phyloP scores from a whole-genome alignment of 2,888 invertebrate species.

The Halocaridina rubra region DNA sequence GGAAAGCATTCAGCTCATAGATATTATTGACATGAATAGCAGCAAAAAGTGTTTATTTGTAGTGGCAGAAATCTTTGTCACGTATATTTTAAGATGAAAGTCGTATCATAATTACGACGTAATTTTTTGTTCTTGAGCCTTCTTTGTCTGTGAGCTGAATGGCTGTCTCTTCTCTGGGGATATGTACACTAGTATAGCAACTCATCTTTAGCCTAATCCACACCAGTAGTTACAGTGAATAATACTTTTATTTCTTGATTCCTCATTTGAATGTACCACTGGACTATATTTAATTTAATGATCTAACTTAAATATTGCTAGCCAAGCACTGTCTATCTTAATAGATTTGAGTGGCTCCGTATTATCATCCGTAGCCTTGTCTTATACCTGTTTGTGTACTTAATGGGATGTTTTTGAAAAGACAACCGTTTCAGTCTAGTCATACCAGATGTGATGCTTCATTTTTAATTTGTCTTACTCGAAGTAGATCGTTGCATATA shows the following conservation, averaged over 20 bases:
- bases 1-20: constrained; percentile 39
- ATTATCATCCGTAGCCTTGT: constrained; percentile 39
- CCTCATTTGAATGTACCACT: constrained; percentile 43
- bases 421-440: constrained; percentile 48
- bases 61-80: no score
- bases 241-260: constrained; percentile 18
- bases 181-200: constrained; percentile 45
- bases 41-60: no score
- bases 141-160: constrained; percentile 56
- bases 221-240: constrained; percentile 25
- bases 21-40: no score
- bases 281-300: constrained; percentile 1
- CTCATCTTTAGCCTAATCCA: constrained; percentile 54
- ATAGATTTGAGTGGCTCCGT: constrained; percentile 9
- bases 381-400: constrained; percentile 47
- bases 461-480: constrained; percentile 10
- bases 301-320: constrained; percentile 41
- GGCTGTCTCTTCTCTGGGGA: constrained; percentile 51
- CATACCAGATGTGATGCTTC: constrained; percentile 59
- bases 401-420: constrained; percentile 51
- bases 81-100: no score
- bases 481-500: constrained; percentile 21
- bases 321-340: constrained; percentile 55
- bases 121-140: no score
- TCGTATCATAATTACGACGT: no score